phyloP scores from a whole-genome alignment of 2,888 invertebrate genomes.

The Lutraria lutraria region DNA sequence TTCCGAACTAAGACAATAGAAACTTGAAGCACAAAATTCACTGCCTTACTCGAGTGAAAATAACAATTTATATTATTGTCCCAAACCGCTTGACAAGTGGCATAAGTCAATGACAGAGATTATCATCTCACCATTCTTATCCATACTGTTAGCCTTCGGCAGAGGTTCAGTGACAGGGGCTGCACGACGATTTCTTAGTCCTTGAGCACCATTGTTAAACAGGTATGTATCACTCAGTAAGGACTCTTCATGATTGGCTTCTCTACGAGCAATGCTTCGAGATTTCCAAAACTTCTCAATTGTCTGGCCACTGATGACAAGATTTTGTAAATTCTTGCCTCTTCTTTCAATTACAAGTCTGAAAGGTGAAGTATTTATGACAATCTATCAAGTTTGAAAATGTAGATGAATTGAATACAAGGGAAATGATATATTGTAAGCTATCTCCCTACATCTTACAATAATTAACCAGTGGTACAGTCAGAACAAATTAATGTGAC shows the following conservation, averaged over 20 bases:
- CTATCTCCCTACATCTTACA: too few species aligned
- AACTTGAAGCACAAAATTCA: too few species aligned
- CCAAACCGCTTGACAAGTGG: neutral
- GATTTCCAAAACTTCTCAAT: slow-evolving; percentile 49
- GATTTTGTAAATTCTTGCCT: slow-evolving; percentile 73
- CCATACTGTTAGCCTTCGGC: slow-evolving; percentile 22
- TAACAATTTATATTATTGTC: too few species aligned
- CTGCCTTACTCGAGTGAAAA: too few species aligned
- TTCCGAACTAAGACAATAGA: too few species aligned
- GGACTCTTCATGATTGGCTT: slow-evolving; percentile 20
- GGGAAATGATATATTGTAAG: too few species aligned
- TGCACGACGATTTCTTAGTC: slow-evolving; percentile 22
- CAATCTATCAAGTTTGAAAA: too few species aligned
- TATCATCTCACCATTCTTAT: slow-evolving; percentile 20
- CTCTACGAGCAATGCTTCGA: slow-evolving; percentile 34
- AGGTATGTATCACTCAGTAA: slow-evolving; percentile 41
- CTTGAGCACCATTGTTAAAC: neutral
- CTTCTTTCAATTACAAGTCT: slow-evolving; percentile 76
- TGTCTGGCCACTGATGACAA: slow-evolving; percentile 63
- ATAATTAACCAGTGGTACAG: too few species aligned
- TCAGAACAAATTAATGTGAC: too few species aligned
- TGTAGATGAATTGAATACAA: too few species aligned
- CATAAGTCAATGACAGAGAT: neutral
- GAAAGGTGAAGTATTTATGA: slow-evolving; percentile 26
- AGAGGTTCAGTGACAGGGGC: neutral